Base-by-base conservation (phyloP, 1,140 invertebrate species). In the Gonioctena quinquepunctata region DNA sequence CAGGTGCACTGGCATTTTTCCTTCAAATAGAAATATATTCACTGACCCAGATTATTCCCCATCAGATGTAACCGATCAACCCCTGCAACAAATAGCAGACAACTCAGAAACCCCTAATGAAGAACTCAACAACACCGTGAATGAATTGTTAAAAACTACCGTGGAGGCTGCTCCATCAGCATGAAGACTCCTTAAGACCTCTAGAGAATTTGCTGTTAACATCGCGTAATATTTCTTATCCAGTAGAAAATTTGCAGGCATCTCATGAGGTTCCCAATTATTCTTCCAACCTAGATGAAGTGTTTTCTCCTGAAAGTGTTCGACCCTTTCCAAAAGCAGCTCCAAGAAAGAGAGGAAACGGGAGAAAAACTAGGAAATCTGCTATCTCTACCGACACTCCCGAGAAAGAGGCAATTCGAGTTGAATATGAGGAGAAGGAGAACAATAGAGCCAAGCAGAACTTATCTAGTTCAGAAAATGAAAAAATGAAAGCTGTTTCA, bases 361-460 rank as follows among this genome's bases (percentile, higher is more conserved):
- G 52, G 61, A 56, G 33, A 18, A 74, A 74, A 77, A 77, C 18
- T 2, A 77, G 70, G 23, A 79, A 79, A 26, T 78, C 78, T 54
- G 71, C 75, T 11, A 79, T 78, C 11, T 76, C 74, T 50, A 79
- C 76, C 18, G 76, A 77, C 42, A 77, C 69, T 42, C 72, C 76
- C 13, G 74, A 76, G 42, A 76, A 76, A 68, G 28, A 33, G n/a
- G 28, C 8, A n/a, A 33, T 33, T 11, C 8, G 28, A 33, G n/a
- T 11, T 11, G 60, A 76, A 63, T 56, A 71, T 77, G 22, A 64
- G n/a, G n/a, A 33, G 28, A 33, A 33, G 28, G 8, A 33, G n/a
- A 11, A 11, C 8, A 52, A 69, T 19, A 28, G 54, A 62, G 42
- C 49, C 48, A 59, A 54, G 70, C 21, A 26, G 62, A 54, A 66